phyloP scores from a whole-genome alignment of 2,888 invertebrate genomes.

The Ctenicera cuprea region DNA sequence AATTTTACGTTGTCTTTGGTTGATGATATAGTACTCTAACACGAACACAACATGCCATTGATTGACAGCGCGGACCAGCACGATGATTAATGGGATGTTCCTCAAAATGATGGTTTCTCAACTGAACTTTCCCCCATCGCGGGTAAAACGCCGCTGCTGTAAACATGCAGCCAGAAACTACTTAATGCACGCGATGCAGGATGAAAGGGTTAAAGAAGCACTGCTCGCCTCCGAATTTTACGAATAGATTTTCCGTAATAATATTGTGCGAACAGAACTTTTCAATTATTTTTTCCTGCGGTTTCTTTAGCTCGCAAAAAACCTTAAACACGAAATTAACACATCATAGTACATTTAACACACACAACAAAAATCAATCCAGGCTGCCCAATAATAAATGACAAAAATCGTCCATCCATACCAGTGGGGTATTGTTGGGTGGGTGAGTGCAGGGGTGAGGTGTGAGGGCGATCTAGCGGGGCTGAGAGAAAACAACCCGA shows the following conservation, averaged over 20 bases:
- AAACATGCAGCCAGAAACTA: constrained; percentile 55
- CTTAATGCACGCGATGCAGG: constrained; percentile 53
- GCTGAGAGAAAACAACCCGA: constrained; percentile 73
- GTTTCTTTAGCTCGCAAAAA: constrained; percentile 53
- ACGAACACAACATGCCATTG: constrained; percentile 61
- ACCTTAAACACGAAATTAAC: constrained; percentile 67
- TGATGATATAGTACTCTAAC: constrained; percentile 45
- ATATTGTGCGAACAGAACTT: constrained; percentile 14
- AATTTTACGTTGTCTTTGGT: constrained; percentile 44
- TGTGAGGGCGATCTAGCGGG: constrained; percentile 62
- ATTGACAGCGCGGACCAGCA: constrained; percentile 71
- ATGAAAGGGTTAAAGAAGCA: constrained; percentile 43
- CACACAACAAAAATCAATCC: constrained; percentile 71
- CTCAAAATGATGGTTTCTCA: constrained; percentile 72
- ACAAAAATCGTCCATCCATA: constrained; percentile 74
- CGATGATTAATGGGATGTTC: constrained; percentile 72
- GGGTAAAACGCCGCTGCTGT: constrained; percentile 53
- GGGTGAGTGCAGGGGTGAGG: constrained; percentile 62
- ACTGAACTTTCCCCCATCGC: constrained; percentile 64
- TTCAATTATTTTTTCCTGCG: constrained; percentile 37
- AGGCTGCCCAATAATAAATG: constrained; percentile 72
- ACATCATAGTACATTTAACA: constrained; percentile 69
- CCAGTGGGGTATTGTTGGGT: constrained; percentile 72
- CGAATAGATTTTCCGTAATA: constrained; percentile 15
- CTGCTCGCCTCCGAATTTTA: not conserved